Evolutionary conservation across 2,113 vertebrate genomes (phyloP), one percentile per base, ranked within the genome.

Genomic region (Nycticebus coucang): DNA sequence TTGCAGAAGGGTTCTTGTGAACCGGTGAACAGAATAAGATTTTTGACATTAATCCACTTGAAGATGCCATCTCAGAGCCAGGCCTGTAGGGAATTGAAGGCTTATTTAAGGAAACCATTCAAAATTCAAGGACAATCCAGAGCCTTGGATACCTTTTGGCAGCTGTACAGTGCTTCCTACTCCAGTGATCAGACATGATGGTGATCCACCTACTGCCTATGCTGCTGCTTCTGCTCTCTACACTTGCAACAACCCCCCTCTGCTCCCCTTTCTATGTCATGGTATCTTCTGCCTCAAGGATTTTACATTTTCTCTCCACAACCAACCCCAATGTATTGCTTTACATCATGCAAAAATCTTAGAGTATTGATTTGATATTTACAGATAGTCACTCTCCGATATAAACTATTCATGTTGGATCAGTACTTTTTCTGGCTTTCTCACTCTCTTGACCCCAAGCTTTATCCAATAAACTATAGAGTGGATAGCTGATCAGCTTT

Each of bases 31-130:
- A 96, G 69, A 96, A 89, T 66, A 50, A 80, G 1, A 91, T 37
- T 91, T 97, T 87, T 92, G 60, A 87, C 84, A 92, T 72, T 94
- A 89, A 85, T 19, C 50, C 69, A 72, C 97, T 95, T 89, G 60
- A 94, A 83, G 35, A 80, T 66, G 24, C 15, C 30, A 92, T 62
- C 62, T 94, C 37, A 91, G 50, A 92, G 35, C 50, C 19, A 55
- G 55, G 41, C 28, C 35, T 57, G 35, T 94, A 82, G 64, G 13
- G 60, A 91, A 79, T 6, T 80, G 50, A 87, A 55, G 18, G 1
- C 9, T 87, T 81, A 53, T 95, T 60, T 80, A 68, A 7, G 3
- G 60, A 14, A 35, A 24, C 21, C 30, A 69, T n/a, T 82, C 53
- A 75, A 26, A 89, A 92, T 83, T 84, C 18, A 95, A 96, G 78